Conservation (phyloP, 2,888 invertebrate species). For the Tridacna crocea region DNA sequence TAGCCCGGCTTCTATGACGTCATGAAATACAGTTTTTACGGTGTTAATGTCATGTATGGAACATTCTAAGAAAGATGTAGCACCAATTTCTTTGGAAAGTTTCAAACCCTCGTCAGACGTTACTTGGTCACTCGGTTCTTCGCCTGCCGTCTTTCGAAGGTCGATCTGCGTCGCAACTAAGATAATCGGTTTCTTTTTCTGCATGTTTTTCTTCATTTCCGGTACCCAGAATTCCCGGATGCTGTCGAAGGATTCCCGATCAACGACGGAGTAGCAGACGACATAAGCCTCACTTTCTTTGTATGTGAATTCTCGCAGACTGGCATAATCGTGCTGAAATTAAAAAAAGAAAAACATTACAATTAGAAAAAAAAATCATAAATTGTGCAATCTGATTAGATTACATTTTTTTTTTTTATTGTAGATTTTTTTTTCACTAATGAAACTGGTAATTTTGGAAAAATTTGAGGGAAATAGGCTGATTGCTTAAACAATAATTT, state of each 20-base stretch:
- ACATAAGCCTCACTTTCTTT: slow-evolving; percentile 75
- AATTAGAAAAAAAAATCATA: too few relatives aligned
- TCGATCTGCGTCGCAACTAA: slow-evolving; percentile 77
- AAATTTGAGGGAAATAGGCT: too few relatives aligned
- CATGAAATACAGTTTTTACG: slow-evolving; percentile 69
- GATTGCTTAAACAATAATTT: too few relatives aligned
- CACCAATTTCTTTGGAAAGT: slow-evolving; percentile 70
- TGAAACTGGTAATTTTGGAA: too few relatives aligned
- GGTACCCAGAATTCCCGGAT: slow-evolving; percentile 74
- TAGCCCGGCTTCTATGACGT: slow-evolving; percentile 70
- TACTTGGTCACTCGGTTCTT: slow-evolving; percentile 66
- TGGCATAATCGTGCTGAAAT: slow-evolving; percentile 74
- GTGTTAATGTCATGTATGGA: slow-evolving; percentile 63
- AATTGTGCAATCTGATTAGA: too few relatives aligned
- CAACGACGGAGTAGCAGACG: slow-evolving; percentile 75
- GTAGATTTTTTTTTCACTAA: too few relatives aligned
- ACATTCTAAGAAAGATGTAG: slow-evolving; percentile 72
- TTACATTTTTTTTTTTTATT: too few relatives aligned
- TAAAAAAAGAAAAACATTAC: slow-evolving; percentile 21
- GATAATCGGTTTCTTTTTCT: slow-evolving; percentile 69
- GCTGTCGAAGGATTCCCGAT: slow-evolving; percentile 73
- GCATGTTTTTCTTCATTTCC: slow-evolving; percentile 72
- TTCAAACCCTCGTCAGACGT: slow-evolving; percentile 67
- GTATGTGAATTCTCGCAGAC: slow-evolving; percentile 73
- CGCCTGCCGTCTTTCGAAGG: slow-evolving; percentile 64